Evolutionary conservation across 1,140 invertebrate genomes (phyloP), one percentile per base, ranked within the genome.

Genomic region (Drosophila funebris): DNA sequence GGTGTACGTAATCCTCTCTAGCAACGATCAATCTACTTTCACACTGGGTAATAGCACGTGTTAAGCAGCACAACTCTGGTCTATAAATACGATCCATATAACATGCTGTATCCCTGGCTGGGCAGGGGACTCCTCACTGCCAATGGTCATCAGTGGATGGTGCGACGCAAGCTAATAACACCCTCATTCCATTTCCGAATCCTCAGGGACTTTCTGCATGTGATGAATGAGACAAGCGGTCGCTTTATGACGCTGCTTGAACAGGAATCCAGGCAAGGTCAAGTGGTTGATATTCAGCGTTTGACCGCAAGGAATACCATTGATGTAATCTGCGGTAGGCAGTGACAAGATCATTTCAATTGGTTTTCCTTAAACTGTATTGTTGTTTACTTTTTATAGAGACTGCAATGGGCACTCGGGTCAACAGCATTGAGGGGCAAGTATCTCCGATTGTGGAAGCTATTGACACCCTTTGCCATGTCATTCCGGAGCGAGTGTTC

Each of bases 171-270:
- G 43, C 67, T 87, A 41, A 83, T 97, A 14, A 97, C 96, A 0
- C 96, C 96, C 8, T 95, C 96, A 1, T 97, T 97, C 90, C 96
- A 97, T 91, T 97, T 96, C 89, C 94, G 95, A 75, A 96, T 97
- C 60, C 91, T 97, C 7, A 94, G 96, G 56, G 93, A 95, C 64
- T 97, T 96, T 90, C 50, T 96, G 3, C 92, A 94, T 2, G 92
- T 95, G 11, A 96, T 97, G 85, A 94, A 96, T 74, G 92, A 94
- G 53, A 94, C 96, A 67, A 92, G 93, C 18, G 75, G 92, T 16
- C 93, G 94, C 36, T 92, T 97, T 36, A 91, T 97, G 27, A 68
- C 91, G 24, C 64, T 91, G 24, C 89, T 94, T 37, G 54, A 50
- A 4, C 24, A 18, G 11, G 54, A 66, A 11, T 61, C 78, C n/a